These are phyloP conservation scores for Drosophila histrio DNA, from an alignment of 2,888 invertebrate species.

Conservation along the genomic window DNA sequence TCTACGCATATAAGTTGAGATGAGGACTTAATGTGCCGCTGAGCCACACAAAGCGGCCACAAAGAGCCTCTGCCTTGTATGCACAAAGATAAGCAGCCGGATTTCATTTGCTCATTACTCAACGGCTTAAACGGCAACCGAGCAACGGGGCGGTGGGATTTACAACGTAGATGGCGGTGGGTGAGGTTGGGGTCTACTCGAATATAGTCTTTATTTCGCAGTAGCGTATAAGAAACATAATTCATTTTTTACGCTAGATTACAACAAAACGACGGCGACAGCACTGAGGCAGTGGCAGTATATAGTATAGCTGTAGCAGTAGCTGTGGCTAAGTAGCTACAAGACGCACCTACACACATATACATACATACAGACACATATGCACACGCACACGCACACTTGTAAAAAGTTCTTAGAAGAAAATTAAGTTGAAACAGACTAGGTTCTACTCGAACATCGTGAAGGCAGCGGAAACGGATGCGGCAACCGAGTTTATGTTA, in stretches of 20 bases:
- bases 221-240: constrained; percentile 71
- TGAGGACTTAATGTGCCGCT: constrained; percentile 62
- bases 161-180: background rate
- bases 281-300: constrained; percentile 6
- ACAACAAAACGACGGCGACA: constrained; percentile 63
- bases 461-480: constrained; percentile 71
- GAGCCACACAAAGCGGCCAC: constrained; percentile 70
- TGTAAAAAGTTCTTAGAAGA: constrained; percentile 57
- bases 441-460: constrained; percentile 29
- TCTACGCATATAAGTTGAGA: constrained; percentile 26
- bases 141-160: background rate
- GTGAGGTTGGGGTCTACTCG: background rate
- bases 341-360: constrained; percentile 27
- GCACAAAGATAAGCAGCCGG: constrained; percentile 71
- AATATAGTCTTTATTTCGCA: constrained; percentile 17
- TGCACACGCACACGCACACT: constrained; percentile 8
- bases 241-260: constrained; percentile 77
- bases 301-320: constrained; percentile 19
- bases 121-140: constrained; percentile 59
- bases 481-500: constrained; percentile 76
- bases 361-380: constrained; percentile 3
- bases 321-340: constrained; percentile 55
- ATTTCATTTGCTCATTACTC: constrained; percentile 79
- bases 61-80: constrained; percentile 67
- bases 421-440: constrained; percentile 68